Evolutionary conservation across 2,113 vertebrate species (phyloP), one percentile per base, ranked within the genome.

Genomic region (Austrofundulus limnaeus): DNA sequence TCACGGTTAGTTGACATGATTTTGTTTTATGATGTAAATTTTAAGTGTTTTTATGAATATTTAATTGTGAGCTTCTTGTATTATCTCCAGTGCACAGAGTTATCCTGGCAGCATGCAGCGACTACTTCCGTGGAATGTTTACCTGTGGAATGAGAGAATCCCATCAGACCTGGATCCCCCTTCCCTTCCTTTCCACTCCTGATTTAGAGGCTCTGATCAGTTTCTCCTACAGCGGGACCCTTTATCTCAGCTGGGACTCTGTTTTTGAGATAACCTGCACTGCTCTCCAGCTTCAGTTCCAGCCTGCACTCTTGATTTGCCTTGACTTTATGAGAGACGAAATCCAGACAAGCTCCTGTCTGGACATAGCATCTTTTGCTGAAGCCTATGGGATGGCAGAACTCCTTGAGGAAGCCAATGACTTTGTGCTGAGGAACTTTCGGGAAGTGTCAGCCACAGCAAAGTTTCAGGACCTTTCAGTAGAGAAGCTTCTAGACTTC

Each of bases 111-210:
- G 95, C 94, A 16, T 93, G 92, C 90, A 95, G 94, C 16, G 94
- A 95, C 66, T 98, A 93, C 88, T 98, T 98, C 83, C 90, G 92
- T 2, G 94, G 91, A 11, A 96, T 97, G 94, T 95, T 98, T 77
- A 93, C 93, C 47, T 92, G 93, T 2, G 95, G 95, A 24, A 98
- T 98, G 96, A 89, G 61, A 31, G 96, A 98, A 82, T 91, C 93
- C 21, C 81, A 81, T 41, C 94, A 95, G 2, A 61, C 25, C 2
- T 13, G 86, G 0, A 34, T 94, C 1, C n/a, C 58, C 12, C 82
- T 93, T 48, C 80, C 81, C 1, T 91, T 87, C 0, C 81, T 94
- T 25, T 70, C 72, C 6, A 91, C 90, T 0, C 66, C 73, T 59
- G 95, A 96, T 72, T 86, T 97, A 45, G 89, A 31, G 24, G 77